Conservation (phyloP, 2,113 vertebrate species). For the Loxodonta africana region DNA sequence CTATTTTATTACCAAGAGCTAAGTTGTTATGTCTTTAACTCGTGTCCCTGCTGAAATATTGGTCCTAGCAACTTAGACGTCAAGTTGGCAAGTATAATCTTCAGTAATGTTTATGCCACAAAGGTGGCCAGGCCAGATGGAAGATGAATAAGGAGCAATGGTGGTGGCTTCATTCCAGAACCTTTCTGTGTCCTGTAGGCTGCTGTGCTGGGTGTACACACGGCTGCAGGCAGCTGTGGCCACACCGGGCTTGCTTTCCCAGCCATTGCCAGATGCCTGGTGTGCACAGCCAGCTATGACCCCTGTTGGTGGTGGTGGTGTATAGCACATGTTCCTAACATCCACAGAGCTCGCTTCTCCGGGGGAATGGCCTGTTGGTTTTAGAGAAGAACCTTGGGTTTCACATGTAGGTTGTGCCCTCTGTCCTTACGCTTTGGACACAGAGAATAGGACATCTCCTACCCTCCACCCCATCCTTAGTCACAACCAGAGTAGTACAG, state of each 20-base stretch:
- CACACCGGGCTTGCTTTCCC: not conserved
- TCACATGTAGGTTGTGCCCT: not conserved
- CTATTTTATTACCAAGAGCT: constrained; percentile 80
- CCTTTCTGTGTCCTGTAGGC: accelerated
- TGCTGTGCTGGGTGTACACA: not conserved
- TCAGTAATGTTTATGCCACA: not conserved
- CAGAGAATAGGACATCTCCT: not conserved
- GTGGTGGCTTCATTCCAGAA: not conserved
- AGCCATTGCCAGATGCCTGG: accelerated
- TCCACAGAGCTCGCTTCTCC: not conserved
- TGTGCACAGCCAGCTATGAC: not conserved
- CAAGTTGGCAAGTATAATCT: constrained; percentile 48
- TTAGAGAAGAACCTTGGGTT: not conserved
- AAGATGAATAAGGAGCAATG: not conserved
- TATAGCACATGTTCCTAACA: accelerated
- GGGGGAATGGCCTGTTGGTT: not conserved
- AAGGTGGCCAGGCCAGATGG: not conserved
- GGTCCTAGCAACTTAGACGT: constrained; percentile 69
- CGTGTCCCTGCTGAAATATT: constrained; percentile 79
- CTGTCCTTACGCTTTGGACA: not conserved
- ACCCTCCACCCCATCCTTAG: not conserved
- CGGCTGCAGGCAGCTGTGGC: not conserved
- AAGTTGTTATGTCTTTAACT: constrained; percentile 77
- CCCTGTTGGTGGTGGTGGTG: accelerated
- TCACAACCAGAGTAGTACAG: not conserved